Evolutionary conservation across 2,797 vertebrate genomes (phyloP).

Genomic region (Pangasius krempfi): DNA sequence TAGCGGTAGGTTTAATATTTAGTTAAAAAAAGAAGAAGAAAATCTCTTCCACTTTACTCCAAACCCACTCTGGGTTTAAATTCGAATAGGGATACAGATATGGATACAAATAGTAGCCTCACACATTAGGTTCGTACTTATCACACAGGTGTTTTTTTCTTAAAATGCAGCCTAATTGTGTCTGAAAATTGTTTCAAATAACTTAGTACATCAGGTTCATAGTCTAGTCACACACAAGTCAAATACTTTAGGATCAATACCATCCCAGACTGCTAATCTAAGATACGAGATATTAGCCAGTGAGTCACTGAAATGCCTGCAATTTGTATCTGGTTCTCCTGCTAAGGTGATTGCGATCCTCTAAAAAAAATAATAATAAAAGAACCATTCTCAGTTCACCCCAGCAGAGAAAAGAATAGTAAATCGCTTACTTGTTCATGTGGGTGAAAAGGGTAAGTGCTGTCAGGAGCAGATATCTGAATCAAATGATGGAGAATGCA

Average conservation of each 20-base stretch:
- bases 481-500: conserved; percentile 36
- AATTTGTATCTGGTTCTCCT: conserved; percentile 31
- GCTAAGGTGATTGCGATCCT: conserved; percentile 35
- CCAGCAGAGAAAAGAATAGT: conserved; percentile 26
- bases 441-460: conserved; percentile 35
- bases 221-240: neutral
- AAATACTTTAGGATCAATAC: conserved; percentile 35
- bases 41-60: neutral
- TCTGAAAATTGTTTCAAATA: conserved; percentile 2
- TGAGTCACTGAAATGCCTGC: conserved; percentile 25
- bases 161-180: neutral
- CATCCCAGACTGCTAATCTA: conserved; percentile 19
- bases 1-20: neutral
- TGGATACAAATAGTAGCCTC: neutral
- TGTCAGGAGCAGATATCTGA: conserved; percentile 36
- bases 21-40: neutral
- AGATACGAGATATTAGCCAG: conserved; percentile 44
- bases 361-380: neutral
- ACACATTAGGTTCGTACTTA: neutral
- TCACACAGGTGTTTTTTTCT: neutral
- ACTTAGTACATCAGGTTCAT: neutral
- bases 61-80: neutral
- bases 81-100: neutral
- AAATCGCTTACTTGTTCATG: conserved; percentile 39
- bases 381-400: conserved; percentile 25